These are phyloP conservation scores for Euschistus heros DNA, from an alignment of 1,140 invertebrate genomes.

Conservation along the genomic window DNA sequence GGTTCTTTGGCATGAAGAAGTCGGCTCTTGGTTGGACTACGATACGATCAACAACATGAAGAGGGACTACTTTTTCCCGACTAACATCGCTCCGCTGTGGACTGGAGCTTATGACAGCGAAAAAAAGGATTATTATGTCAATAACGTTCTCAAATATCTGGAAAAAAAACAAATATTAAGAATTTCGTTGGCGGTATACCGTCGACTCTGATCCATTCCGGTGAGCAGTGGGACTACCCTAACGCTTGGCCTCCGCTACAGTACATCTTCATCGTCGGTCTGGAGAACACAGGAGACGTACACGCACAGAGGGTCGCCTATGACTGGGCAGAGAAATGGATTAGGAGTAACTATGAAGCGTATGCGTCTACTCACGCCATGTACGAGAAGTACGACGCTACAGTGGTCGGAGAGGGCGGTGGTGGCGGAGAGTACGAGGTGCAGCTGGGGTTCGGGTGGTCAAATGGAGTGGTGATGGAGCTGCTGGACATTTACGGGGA, in stretches of 20 bases:
- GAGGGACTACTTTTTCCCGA: conserved; percentile 78
- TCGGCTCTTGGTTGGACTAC: conserved; percentile 79
- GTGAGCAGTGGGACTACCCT: conserved; percentile 91
- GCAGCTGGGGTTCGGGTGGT: conserved; percentile 81
- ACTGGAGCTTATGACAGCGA: conserved; percentile 55
- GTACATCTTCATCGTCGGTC: conserved; percentile 64
- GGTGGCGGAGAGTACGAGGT: conserved; percentile 78
- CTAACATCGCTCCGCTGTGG: conserved; percentile 78
- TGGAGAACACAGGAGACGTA: conserved; percentile 53
- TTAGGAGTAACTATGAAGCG: conserved; percentile 68
- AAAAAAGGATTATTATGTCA: conserved; percentile 53
- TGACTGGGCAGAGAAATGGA: conserved; percentile 67
- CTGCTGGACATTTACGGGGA: conserved; percentile 57
- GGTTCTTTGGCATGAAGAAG: conserved; percentile 76
- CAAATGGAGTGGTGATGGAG: conserved; percentile 70
- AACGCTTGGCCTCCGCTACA: conserved; percentile 89
- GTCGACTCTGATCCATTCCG: conserved; percentile 64
- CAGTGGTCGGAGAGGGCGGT: conserved; percentile 55
- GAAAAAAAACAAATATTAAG: conserved; percentile 55
- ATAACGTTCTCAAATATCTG: conserved; percentile 51
- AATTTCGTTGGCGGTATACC: conserved; percentile 64
- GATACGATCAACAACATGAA: conserved; percentile 45
- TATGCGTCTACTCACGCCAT: conserved; percentile 63
- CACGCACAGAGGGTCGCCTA: conserved; percentile 57
- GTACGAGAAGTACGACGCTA: conserved; percentile 86